Base-by-base conservation (phyloP, 2,888 invertebrate genomes). In the Lepidonotus clava region DNA sequence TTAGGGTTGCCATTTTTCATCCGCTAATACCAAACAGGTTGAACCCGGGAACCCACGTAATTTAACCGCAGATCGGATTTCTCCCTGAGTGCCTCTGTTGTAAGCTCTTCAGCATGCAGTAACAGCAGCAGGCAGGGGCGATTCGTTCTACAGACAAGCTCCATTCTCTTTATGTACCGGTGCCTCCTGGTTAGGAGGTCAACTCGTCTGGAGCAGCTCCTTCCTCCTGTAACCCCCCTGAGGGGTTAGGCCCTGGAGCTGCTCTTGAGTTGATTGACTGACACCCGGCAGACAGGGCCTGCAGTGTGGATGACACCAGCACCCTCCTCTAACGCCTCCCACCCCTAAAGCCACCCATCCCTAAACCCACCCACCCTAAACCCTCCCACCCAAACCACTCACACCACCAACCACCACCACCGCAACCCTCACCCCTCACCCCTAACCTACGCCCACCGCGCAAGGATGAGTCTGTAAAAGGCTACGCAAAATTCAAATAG, bases 221-320 rank as follows among this genome's bases (percentile, higher is more conserved):
- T n/a, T n/a, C n/a, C n/a, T n/a, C n/a, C n/a, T n/a, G n/a, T n/a
- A n/a, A n/a, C 34, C 38, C 67, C 67, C 21, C 67, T 34, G 32
- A 67, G 4, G 32, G 32, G 34, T 34, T 38, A 34, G 36, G 36
- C 71, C 71, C 71, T n/a, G 36, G 38, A 38, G 21, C 71, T 18
- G 36, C 71, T 38, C 71, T 6, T 34, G 36, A 34, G 71, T 2
- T 71, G 71, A 71, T 71, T 71, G 71, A 71, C 71, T 71, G 34
- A 36, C 71, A 71, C 71, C 71, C 61, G 28, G 61, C 28, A n/a
- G 61, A 61, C 28, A 28, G 61, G 28, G 24, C 61, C 71, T 38
- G 71, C 14, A 14, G 38, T 0, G 71, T 18, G 38, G 66, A 38
- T 71, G 71, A 71, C 71, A 71, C 71, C n/a, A 6, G 32, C 67